Base-by-base conservation (phyloP, 1,140 invertebrate genomes). In the Globodera ellingtonae region DNA sequence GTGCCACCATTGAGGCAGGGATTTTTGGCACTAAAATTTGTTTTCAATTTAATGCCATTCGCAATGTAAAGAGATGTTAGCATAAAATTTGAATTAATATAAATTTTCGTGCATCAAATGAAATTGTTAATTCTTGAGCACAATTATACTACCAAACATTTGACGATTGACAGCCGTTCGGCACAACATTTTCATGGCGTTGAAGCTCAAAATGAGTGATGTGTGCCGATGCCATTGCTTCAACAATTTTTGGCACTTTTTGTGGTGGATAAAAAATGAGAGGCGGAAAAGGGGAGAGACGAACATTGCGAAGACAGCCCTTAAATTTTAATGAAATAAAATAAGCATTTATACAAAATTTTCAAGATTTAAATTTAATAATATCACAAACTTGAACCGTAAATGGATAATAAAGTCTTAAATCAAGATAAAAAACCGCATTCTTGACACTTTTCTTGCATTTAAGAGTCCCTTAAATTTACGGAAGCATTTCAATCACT, bases 231-330 rank as follows among this genome's bases (percentile, higher is more conserved):
- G 79, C 47, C 15, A 78, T 15, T 4, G 56, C 24, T 6, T 77
- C 76, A 18, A 10, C 67, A n/a, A 70, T 44, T 18, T 7, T 35
- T 10, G 67, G 67, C 74, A 77, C 50, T 47, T 79, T 59, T 76
- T 79, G 72, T 46, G 46, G 59, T 18, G 79, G 4, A 9, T 93
- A 92, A 89, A 95, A 97, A 89, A 94, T 98, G n/a, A 96, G 95
- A 59, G 97, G 89, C 21, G 97, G 91, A 79, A 95, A 91, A 65
- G 92, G 92, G 18, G 94, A 94, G 77, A 98, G 93, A 80, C 94
- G 92, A 46, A 96, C 93, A 89, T 96, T 94, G n/a, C 94, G 93
- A 78, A 98, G 89, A 89, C 96, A 98, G 3, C 96, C 97, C 91
- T 95, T 92, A 81, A 92, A 94, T 35, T 35, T 35, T 0, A 35